These are phyloP conservation scores for Gymnarchus niloticus DNA, from an alignment of 2,113 vertebrate genomes.

Conservation along the genomic window DNA sequence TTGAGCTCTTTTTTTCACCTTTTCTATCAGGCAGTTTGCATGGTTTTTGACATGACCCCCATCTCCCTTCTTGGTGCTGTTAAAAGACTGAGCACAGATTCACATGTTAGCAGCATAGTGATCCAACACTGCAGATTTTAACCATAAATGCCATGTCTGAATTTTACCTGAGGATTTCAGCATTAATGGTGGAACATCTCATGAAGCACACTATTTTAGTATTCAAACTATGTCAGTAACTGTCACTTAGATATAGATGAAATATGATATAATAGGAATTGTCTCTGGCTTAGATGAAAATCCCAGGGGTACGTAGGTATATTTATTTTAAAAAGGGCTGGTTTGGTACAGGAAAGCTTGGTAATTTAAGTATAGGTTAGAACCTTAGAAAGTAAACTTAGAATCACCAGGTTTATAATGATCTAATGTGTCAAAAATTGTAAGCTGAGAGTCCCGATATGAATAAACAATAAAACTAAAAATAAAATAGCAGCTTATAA, in stretches of 20 bases:
- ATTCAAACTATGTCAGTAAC: too few relatives aligned
- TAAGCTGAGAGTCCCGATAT: neutral
- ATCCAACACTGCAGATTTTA: neutral
- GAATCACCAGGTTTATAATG: too few relatives aligned
- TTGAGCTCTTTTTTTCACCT: neutral
- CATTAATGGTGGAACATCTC: neutral
- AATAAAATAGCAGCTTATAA: neutral
- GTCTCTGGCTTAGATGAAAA: neutral
- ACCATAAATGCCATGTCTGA: neutral
- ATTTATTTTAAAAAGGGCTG: neutral
- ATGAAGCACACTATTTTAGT: neutral
- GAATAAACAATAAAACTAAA: neutral
- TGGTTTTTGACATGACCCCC: neutral
- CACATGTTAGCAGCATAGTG: neutral
- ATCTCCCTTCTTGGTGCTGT: neutral
- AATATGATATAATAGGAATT: neutral
- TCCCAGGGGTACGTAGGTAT: neutral
- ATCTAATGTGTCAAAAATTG: neutral
- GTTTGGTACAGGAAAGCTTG: neutral
- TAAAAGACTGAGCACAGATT: neutral
- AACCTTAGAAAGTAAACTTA: too few relatives aligned
- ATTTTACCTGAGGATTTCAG: neutral
- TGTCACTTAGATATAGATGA: too few relatives aligned
- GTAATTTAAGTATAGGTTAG: too few relatives aligned
- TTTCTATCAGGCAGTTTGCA: neutral